Percentiles rank a stretch among this genome's conserved stretches.
Evolutionary conservation across 2,113 vertebrate genomes (phyloP).

Genomic region (Heterotilapia buettikoferi): DNA sequence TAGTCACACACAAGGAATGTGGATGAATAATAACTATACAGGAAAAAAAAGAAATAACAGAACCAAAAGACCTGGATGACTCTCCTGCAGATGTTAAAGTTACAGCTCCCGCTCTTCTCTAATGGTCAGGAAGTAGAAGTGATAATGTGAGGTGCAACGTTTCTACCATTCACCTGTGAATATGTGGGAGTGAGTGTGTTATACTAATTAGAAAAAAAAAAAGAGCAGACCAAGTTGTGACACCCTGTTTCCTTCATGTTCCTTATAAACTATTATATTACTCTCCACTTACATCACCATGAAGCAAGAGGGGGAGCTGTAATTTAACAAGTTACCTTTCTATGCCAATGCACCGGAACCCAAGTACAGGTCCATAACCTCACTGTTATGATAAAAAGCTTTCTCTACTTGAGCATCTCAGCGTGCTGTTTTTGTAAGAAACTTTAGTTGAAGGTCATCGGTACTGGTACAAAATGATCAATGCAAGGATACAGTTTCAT

Average conservation of each 20-base stretch:
- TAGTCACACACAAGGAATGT: slow-evolving; percentile 52
- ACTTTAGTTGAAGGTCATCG: background rate
- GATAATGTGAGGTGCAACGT: background rate
- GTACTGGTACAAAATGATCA: background rate
- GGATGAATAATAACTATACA: slow-evolving; percentile 35
- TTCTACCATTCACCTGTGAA: background rate
- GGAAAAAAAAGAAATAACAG: background rate
- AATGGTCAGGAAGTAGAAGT: background rate
- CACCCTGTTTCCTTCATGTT: background rate
- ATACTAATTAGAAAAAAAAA: rapidly evolving
- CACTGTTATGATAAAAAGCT: background rate
- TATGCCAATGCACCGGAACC: background rate
- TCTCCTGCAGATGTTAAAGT: slow-evolving; percentile 7
- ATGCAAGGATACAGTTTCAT: background rate
- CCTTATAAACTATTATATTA: background rate
- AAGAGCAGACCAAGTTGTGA: background rate
- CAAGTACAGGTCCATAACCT: background rate
- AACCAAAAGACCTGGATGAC: background rate
- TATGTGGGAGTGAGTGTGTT: background rate
- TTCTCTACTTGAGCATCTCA: background rate
- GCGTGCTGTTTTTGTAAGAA: background rate
- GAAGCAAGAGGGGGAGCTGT: slow-evolving; percentile 3
- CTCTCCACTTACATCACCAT: background rate
- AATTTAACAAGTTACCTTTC: background rate
- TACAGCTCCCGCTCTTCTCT: slow-evolving; percentile 16